These are phyloP conservation scores for Hemiscyllium ocellatum DNA, from an alignment of 2,113 vertebrate genomes.

Conservation along the genomic window DNA sequence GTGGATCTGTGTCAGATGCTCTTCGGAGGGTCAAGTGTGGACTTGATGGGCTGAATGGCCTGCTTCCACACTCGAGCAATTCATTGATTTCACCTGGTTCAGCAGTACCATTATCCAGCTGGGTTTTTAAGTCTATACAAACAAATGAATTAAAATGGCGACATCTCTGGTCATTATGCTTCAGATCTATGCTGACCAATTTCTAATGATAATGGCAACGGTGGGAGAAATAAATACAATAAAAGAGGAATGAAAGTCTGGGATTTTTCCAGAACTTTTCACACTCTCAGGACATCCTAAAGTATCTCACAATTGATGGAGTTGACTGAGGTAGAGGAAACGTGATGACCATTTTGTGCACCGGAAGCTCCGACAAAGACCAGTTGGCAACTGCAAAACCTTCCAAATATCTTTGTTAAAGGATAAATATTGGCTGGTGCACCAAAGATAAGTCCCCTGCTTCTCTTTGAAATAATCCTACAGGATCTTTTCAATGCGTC, in stretches of 20 bases:
- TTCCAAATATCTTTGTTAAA: not conserved
- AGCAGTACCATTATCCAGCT: not conserved
- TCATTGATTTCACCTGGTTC: not conserved
- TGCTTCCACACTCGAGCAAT: too few species aligned
- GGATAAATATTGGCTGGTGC: not conserved
- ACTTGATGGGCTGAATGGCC: too few species aligned
- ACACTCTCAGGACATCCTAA: not conserved
- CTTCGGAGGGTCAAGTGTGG: too few species aligned
- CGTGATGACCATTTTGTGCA: not conserved
- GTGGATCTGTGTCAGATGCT: too few species aligned
- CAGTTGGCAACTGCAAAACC: too few species aligned
- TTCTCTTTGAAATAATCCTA: not conserved
- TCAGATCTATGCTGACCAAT: not conserved
- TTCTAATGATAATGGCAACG: not conserved
- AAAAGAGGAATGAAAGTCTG: not conserved
- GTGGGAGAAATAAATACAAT: not conserved
- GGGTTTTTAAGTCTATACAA: not conserved
- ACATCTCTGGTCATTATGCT: not conserved
- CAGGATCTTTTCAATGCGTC: not conserved
- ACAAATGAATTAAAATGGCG: not conserved
- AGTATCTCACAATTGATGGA: not conserved
- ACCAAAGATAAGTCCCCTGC: not conserved
- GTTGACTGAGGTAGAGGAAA: not conserved
- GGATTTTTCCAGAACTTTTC: not conserved
- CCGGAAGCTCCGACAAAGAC: not conserved